Evolutionary conservation across 2,797 vertebrate genomes (phyloP).

Genomic region (Gymnoscopelus braueri): DNA sequence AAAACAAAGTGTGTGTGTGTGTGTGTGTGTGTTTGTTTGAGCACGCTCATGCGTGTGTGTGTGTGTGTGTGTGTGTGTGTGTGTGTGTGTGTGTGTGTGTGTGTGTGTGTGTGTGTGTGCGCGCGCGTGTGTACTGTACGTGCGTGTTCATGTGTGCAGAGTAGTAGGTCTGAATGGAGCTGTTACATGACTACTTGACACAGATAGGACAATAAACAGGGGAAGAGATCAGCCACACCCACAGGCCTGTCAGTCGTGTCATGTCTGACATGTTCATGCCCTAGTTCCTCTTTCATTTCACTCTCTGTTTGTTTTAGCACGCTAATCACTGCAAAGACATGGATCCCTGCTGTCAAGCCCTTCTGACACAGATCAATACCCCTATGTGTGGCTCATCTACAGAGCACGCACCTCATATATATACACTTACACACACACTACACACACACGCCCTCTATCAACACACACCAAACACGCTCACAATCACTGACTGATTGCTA

Average conservation of each 20-base stretch:
- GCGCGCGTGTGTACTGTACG: not conserved
- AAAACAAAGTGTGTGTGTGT: not conserved
- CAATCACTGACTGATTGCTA: conserved; percentile 30
- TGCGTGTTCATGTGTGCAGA: conserved; percentile 27
- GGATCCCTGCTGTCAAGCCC: conserved; percentile 32
- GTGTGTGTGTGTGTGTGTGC: conserved; percentile 3
- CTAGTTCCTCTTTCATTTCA: conserved; percentile 36
- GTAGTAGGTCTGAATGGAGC: conserved; percentile 7
- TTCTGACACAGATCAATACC: conserved; percentile 38
- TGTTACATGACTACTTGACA: conserved; percentile 52
- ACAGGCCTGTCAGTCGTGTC: conserved; percentile 44
- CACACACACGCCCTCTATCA: conserved; percentile 19
- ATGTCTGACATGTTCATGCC: conserved; percentile 46
- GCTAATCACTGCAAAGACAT: conserved; percentile 37
- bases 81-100: not conserved
- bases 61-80: conserved; percentile 8
- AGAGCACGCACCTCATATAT: conserved; percentile 9
- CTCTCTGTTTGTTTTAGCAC: conserved; percentile 40
- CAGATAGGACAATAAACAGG: conserved; percentile 72
- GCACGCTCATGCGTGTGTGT: too few species aligned
- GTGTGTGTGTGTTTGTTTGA: conserved; percentile 22
- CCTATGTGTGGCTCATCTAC: conserved; percentile 22
- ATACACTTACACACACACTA: conserved; percentile 11
- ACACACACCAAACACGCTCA: conserved; percentile 20
- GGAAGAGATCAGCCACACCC: conserved; percentile 44